phyloP scores from a whole-genome alignment of 2,113 vertebrate species.

The Xiphias gladius region DNA sequence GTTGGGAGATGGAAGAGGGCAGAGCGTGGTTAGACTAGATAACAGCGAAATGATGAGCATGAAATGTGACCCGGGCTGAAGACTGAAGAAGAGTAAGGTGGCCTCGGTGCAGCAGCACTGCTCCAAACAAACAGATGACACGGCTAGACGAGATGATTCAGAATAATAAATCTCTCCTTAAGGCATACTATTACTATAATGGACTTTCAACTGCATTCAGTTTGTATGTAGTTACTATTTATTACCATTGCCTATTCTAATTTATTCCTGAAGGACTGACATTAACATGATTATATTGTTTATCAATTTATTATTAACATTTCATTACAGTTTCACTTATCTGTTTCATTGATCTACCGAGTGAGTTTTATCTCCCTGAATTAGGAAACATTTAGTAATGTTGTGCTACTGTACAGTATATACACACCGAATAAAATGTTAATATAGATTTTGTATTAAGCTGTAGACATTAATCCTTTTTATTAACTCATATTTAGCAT shows the following conservation, averaged over 20 bases:
- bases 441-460: too few relatives aligned
- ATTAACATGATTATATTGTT: too few relatives aligned
- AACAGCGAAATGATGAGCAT: slow-evolving; percentile 27
- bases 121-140: background rate
- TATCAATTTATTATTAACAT: too few relatives aligned
- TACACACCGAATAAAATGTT: too few relatives aligned
- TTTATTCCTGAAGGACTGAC: too few relatives aligned
- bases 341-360: too few relatives aligned
- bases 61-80: slow-evolving; percentile 46
- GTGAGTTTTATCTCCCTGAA: too few relatives aligned
- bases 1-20: slow-evolving; percentile 28
- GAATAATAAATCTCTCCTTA: slow-evolving; percentile 4
- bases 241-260: background rate
- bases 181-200: background rate
- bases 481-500: too few relatives aligned
- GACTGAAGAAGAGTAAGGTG: slow-evolving; percentile 6
- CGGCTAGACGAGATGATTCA: background rate
- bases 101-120: slow-evolving; percentile 15
- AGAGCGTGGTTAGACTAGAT: slow-evolving; percentile 31
- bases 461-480: too few relatives aligned
- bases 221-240: background rate
- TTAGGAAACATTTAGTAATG: too few relatives aligned
- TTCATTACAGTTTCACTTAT: too few relatives aligned
- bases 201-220: background rate
- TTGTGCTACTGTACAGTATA: too few relatives aligned